Evolutionary conservation across 2,888 invertebrate genomes (phyloP).

Genomic region (Pyrocoelia pectoralis): DNA sequence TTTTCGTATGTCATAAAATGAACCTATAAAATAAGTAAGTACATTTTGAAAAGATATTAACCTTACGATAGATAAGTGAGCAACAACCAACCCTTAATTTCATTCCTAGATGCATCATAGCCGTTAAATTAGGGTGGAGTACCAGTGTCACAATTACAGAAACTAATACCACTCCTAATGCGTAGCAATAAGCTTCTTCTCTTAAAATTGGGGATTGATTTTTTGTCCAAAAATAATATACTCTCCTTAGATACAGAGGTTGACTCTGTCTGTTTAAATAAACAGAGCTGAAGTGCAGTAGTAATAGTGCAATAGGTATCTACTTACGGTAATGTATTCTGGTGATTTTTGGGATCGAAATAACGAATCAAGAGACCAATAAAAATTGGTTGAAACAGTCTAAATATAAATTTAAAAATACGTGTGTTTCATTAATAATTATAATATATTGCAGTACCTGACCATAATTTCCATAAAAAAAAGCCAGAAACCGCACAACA

Average conservation of each 20-base stretch:
- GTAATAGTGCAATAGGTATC: neutral
- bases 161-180: conserved; percentile 64
- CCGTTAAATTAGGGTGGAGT: conserved; percentile 77
- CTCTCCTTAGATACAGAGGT: conserved; percentile 51
- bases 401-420: conserved; percentile 47
- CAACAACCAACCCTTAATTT: conserved; percentile 75
- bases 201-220: conserved; percentile 50
- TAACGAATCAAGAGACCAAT: conserved; percentile 63
- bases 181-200: conserved; percentile 66
- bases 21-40: too few species aligned
- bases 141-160: conserved; percentile 69
- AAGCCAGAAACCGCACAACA: conserved; percentile 66
- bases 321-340: conserved; percentile 40
- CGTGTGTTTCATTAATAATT: too few species aligned
- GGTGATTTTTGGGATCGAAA: conserved; percentile 60
- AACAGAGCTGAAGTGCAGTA: too few species aligned
- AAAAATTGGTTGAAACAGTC: conserved; percentile 64
- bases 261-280: conserved; percentile 47
- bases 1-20: too few species aligned
- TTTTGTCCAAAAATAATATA: conserved; percentile 55
- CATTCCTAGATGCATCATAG: conserved; percentile 74
- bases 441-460: too few species aligned
- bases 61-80: conserved; percentile 80
- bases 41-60: too few species aligned
- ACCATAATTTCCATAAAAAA: conserved; percentile 63